phyloP scores from a whole-genome alignment of 2,888 invertebrate species.

The Subacronicta megacephala region DNA sequence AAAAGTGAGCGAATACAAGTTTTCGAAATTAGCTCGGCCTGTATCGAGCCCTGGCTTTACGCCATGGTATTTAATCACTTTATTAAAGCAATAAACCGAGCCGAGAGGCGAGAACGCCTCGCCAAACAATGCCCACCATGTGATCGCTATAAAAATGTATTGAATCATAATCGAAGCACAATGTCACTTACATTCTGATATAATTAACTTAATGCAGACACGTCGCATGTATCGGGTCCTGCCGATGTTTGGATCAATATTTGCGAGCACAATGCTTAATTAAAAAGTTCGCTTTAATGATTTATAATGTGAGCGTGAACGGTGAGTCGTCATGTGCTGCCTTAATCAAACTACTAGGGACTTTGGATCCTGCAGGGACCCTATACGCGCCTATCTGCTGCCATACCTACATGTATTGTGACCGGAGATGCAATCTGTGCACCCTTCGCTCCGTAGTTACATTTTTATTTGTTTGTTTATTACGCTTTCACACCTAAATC shows the following conservation, averaged over 20 bases:
- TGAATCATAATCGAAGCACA: slow-evolving; percentile 73
- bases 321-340: slow-evolving; percentile 58
- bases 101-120: slow-evolving; percentile 66
- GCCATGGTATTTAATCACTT: slow-evolving; percentile 83
- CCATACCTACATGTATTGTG: no score
- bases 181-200: slow-evolving; percentile 73
- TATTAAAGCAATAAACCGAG: slow-evolving; percentile 79
- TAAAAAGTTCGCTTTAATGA: slow-evolving; percentile 74
- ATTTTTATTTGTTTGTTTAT: no score
- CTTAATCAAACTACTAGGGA: slow-evolving; percentile 29
- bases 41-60: slow-evolving; percentile 72
- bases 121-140: slow-evolving; percentile 76
- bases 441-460: no score
- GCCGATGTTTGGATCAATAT: slow-evolving; percentile 50
- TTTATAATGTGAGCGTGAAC: slow-evolving; percentile 69
- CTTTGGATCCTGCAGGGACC: slow-evolving; percentile 12
- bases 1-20: slow-evolving; percentile 69
- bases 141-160: slow-evolving; percentile 80
- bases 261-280: slow-evolving; percentile 77
- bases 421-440: no score
- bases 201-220: slow-evolving; percentile 76
- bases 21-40: slow-evolving; percentile 78
- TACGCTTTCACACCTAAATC: no score
- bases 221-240: slow-evolving; percentile 64
- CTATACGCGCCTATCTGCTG: not conserved